Conservation (phyloP, 2,888 invertebrate species). For the Stratiomys singularior region DNA sequence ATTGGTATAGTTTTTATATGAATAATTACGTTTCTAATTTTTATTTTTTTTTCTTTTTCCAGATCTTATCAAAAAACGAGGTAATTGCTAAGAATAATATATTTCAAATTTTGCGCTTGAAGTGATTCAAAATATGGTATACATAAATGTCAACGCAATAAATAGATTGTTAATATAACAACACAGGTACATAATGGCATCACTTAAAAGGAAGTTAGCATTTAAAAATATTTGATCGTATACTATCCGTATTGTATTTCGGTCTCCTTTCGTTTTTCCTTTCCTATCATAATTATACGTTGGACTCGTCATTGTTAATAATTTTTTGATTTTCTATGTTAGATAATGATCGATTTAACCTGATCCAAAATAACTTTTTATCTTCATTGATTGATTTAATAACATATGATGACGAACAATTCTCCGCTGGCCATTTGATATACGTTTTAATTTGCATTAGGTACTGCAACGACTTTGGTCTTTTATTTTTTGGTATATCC, state of each 20-base stretch:
- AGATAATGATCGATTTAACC: constrained; percentile 58
- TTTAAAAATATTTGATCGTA: constrained; percentile 14
- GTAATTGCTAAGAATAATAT: no score
- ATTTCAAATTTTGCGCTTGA: no score
- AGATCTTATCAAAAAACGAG: no score
- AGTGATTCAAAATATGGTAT: not conserved
- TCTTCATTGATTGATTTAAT: constrained; percentile 56
- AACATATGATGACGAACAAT: not conserved
- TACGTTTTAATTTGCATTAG: constrained; percentile 77
- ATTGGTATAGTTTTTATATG: no score
- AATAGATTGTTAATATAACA: constrained; percentile 38
- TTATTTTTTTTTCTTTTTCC: no score
- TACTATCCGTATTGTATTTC: not conserved
- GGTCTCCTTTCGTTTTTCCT: not conserved
- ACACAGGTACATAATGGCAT: constrained; percentile 43
- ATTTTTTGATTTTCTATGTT: not conserved
- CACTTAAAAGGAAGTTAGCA: constrained; percentile 2
- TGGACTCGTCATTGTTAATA: constrained; percentile 3
- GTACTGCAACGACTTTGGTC: constrained; percentile 73
- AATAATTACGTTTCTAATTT: no score
- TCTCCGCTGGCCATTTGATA: constrained; percentile 72
- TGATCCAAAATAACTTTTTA: constrained; percentile 64
- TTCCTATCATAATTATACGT: constrained; percentile 7
- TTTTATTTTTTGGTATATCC: constrained; percentile 70
- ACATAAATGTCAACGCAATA: constrained; percentile 13